Evolutionary conservation across 2,888 invertebrate genomes (phyloP).

Genomic region (Aspidiotus destructor): DNA sequence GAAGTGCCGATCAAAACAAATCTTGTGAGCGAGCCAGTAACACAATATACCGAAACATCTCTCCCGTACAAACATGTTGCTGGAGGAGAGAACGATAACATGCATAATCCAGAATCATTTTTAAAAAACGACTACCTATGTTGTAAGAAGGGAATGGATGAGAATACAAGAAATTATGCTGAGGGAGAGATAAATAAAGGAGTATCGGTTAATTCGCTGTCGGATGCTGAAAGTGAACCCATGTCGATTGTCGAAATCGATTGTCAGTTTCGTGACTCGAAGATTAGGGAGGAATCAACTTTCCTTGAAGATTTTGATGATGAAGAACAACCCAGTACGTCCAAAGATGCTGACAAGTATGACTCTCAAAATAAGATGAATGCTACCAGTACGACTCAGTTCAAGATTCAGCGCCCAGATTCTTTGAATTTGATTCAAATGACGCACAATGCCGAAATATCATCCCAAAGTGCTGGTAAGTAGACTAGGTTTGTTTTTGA

Average conservation of each 20-base stretch:
- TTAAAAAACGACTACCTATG: too few relatives aligned
- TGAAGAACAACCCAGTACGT: not conserved
- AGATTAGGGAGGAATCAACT: not conserved
- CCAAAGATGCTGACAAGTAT: not conserved
- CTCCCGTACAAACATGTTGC: too few relatives aligned
- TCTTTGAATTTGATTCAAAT: constrained; percentile 33
- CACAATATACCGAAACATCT: too few relatives aligned
- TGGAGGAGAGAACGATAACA: too few relatives aligned
- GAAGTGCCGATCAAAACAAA: too few relatives aligned
- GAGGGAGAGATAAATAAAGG: too few relatives aligned
- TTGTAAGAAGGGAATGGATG: too few relatives aligned
- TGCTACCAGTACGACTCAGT: not conserved
- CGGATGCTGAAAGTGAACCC: not conserved
- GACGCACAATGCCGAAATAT: constrained; percentile 29
- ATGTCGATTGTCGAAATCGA: not conserved
- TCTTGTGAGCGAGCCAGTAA: too few relatives aligned
- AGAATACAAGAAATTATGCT: too few relatives aligned
- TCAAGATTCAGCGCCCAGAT: constrained; percentile 31
- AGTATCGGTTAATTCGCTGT: too few relatives aligned
- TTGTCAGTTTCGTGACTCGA: constrained; percentile 7
- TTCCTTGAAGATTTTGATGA: not conserved
- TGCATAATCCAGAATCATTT: too few relatives aligned
- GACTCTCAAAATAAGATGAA: too few relatives aligned
- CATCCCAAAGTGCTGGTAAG: constrained; percentile 34
- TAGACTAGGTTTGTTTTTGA: not conserved